These are phyloP conservation scores for Drosophila subsilvestris DNA, from an alignment of 2,888 invertebrate genomes.

Conservation along the genomic window DNA sequence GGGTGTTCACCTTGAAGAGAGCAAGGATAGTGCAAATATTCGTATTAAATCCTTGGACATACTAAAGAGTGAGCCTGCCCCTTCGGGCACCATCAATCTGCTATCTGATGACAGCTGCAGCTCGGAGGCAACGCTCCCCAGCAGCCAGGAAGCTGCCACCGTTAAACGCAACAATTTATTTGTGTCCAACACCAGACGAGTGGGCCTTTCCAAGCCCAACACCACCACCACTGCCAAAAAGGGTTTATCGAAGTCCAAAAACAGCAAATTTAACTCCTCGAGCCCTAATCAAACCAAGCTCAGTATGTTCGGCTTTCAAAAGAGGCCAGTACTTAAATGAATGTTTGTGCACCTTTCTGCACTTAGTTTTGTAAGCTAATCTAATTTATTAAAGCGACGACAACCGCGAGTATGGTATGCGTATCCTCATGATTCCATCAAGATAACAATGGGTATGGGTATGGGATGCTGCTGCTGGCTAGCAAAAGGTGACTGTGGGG, in stretches of 20 bases:
- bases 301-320: slow-evolving; percentile 89
- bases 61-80: slow-evolving; percentile 4
- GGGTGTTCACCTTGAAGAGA: background rate
- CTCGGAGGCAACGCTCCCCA: slow-evolving; percentile 29
- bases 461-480: slow-evolving; percentile 20
- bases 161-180: slow-evolving; percentile 21
- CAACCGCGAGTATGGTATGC: slow-evolving; percentile 17
- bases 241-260: slow-evolving; percentile 33
- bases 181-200: slow-evolving; percentile 42
- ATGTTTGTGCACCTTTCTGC: background rate
- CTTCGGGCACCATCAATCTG: slow-evolving; percentile 31
- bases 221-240: slow-evolving; percentile 41
- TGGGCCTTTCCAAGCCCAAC: slow-evolving; percentile 66
- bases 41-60: slow-evolving; percentile 19
- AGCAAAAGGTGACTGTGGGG: slow-evolving; percentile 47
- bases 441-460: slow-evolving; percentile 48
- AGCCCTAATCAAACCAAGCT: slow-evolving; percentile 86
- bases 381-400: slow-evolving; percentile 44
- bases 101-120: slow-evolving; percentile 58
- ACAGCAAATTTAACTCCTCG: slow-evolving; percentile 20
- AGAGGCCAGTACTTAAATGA: slow-evolving; percentile 85
- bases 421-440: slow-evolving; percentile 28
- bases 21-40: background rate
- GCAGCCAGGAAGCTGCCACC: slow-evolving; percentile 34
- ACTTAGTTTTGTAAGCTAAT: slow-evolving; percentile 22